These are phyloP conservation scores for Xylophagus ater DNA, from an alignment of 2,888 invertebrate genomes.

Conservation along the genomic window DNA sequence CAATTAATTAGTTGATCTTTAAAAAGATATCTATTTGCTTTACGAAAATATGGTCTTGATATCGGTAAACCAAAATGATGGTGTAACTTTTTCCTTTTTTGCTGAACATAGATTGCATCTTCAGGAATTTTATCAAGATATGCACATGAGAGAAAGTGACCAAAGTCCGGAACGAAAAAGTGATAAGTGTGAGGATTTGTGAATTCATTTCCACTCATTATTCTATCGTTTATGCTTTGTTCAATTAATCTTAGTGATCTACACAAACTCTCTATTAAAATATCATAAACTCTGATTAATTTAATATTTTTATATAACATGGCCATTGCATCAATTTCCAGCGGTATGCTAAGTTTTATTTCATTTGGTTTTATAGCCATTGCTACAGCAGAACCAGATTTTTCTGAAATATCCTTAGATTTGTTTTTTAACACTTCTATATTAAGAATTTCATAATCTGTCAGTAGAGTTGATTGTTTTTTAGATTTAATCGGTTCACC, in stretches of 20 bases:
- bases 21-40: slow-evolving; percentile 53
- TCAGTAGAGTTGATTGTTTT: slow-evolving; percentile 22
- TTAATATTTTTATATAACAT: slow-evolving; percentile 56
- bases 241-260: slow-evolving; percentile 57
- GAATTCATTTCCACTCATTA: slow-evolving; percentile 24
- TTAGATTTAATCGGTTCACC: slow-evolving; percentile 10
- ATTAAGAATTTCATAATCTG: slow-evolving; percentile 31
- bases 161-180: slow-evolving; percentile 58
- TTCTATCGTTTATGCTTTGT: slow-evolving; percentile 48
- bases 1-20: slow-evolving; percentile 39
- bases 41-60: slow-evolving; percentile 62
- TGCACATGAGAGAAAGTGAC: slow-evolving; percentile 65
- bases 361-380: slow-evolving; percentile 29
- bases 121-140: slow-evolving; percentile 57
- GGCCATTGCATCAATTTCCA: slow-evolving; percentile 60
- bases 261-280: slow-evolving; percentile 63
- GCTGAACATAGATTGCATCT: slow-evolving; percentile 52
- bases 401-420: slow-evolving; percentile 25
- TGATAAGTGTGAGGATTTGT: slow-evolving; percentile 48
- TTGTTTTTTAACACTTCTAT: slow-evolving; percentile 33
- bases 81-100: slow-evolving; percentile 55
- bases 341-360: slow-evolving; percentile 40
- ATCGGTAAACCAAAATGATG: slow-evolving; percentile 55
- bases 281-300: slow-evolving; percentile 54
- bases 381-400: slow-evolving; percentile 20